Percentiles rank a stretch among this genome's conserved stretches.
Conservation (phyloP, 2,797 vertebrate species). For the Lepilemur septentrionalis region DNA sequence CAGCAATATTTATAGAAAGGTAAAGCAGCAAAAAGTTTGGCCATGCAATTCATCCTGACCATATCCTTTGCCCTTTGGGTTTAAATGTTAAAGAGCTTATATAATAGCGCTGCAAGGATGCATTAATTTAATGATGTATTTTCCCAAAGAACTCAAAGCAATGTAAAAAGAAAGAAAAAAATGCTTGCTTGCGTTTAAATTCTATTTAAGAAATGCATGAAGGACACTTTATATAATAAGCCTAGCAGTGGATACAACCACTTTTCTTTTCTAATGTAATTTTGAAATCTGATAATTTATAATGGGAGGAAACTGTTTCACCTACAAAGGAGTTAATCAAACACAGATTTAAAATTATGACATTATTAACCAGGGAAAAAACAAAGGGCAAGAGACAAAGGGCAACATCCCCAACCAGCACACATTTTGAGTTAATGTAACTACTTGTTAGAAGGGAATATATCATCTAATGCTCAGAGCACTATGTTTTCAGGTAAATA, state of each 20-base stretch:
- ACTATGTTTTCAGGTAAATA: slow-evolving; percentile 18
- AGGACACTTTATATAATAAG: slow-evolving; percentile 22
- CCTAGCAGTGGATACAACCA: slow-evolving; percentile 20
- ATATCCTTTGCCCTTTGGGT: background rate
- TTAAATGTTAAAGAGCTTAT: background rate
- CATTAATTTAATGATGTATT: background rate
- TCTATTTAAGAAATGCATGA: slow-evolving; percentile 7
- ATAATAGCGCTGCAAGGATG: background rate
- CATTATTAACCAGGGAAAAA: slow-evolving; percentile 64
- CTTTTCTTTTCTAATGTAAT: slow-evolving; percentile 69
- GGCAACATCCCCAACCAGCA: background rate
- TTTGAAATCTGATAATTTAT: slow-evolving; percentile 60
- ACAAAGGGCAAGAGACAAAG: background rate
- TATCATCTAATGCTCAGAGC: background rate
- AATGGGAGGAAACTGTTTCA: slow-evolving; percentile 60
- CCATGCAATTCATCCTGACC: background rate
- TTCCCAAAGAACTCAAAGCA: background rate
- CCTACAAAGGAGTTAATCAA: slow-evolving; percentile 33
- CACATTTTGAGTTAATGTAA: slow-evolving; percentile 33
- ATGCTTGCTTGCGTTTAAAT: background rate
- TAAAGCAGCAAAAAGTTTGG: background rate
- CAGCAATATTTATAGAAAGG: background rate
- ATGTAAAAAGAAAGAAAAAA: background rate
- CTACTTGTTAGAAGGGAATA: slow-evolving; percentile 40
- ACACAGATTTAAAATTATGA: slow-evolving; percentile 9